These are phyloP conservation scores for Tylochromis polylepis DNA, from an alignment of 2,113 vertebrate species.

Conservation along the genomic window DNA sequence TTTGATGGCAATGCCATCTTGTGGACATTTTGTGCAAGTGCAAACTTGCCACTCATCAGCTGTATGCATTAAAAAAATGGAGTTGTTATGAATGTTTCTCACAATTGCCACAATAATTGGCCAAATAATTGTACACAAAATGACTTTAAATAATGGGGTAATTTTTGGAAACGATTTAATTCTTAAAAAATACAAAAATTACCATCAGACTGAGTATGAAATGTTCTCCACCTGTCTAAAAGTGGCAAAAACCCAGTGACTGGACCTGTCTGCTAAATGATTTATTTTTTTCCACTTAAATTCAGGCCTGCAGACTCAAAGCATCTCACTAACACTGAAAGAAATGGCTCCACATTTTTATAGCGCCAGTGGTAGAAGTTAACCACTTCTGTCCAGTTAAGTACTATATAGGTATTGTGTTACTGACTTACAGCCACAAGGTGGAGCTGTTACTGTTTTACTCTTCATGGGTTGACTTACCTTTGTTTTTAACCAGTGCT, in stretches of 20 bases:
- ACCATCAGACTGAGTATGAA: background rate
- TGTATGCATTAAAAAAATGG: background rate
- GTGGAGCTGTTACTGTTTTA: conserved; percentile 4
- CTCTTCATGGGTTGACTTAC: background rate
- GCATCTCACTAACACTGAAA: background rate
- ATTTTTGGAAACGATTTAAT: background rate
- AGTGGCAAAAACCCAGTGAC: background rate
- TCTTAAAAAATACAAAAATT: background rate
- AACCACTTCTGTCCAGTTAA: background rate
- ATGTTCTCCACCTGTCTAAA: background rate
- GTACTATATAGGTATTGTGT: background rate
- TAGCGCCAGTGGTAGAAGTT: background rate
- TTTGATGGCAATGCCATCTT: conserved; percentile 44
- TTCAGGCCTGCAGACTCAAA: background rate
- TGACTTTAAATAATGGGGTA: background rate
- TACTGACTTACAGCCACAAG: conserved; percentile 8
- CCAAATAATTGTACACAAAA: background rate
- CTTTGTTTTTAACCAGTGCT: background rate
- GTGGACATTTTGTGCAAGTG: conserved; percentile 9
- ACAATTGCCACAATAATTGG: background rate
- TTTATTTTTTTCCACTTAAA: no score
- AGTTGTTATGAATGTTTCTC: background rate
- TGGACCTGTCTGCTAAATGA: background rate
- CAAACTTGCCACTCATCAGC: background rate
- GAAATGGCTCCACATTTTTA: background rate